Evolutionary conservation across 2,113 vertebrate species (phyloP), one percentile per base, ranked within the genome.

Genomic region (Microcebus ravelobensis): DNA sequence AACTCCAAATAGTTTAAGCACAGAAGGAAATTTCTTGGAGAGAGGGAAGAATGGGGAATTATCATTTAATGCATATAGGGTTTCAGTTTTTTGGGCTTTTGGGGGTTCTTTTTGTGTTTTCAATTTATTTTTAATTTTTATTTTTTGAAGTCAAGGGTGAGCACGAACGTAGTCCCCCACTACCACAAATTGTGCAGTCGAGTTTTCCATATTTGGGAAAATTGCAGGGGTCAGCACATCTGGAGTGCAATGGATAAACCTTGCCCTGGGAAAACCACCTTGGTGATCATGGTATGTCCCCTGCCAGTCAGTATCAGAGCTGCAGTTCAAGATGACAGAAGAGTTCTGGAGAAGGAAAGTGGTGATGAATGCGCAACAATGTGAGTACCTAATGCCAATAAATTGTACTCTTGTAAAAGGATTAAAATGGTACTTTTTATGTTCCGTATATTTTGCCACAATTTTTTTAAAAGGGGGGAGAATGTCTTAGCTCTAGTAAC

Each of bases 1-100:
- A 95, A 93, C 48, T 61, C 39, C 76, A 80, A 93, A 84, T 14
- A 48, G 39, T 68, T 97, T 74, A 91, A 85, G 2, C 45, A 21
- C 70, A 50, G 80, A 59, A 45, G 27, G 39, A 42, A 83, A 73
- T 67, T 71, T 91, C n/a, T 59, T 42, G 36, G 25, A 13, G 63
- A 20, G n/a, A 36, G 45, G 20, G 2, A 31, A 27, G 77, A 77
- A 93, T 63, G 12, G 21, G 74, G 36, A 68, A 39, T 36, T 73
- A 29, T 65, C 68, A n/a, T 63, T 77, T 83, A 83, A 55, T 55
- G 77, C 61, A 13, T 52, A 61, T 3, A 91, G 76, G 65, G 27
- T 74, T 91, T 87, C 74, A 68, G 61, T 11, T 63, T 63, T 63
- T 21, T 21, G 12, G 8, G 25, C 0, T 4, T 63, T 61, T 61